Base-by-base conservation (phyloP, 1,140 invertebrate genomes). In the Drosophila oshimai region DNA sequence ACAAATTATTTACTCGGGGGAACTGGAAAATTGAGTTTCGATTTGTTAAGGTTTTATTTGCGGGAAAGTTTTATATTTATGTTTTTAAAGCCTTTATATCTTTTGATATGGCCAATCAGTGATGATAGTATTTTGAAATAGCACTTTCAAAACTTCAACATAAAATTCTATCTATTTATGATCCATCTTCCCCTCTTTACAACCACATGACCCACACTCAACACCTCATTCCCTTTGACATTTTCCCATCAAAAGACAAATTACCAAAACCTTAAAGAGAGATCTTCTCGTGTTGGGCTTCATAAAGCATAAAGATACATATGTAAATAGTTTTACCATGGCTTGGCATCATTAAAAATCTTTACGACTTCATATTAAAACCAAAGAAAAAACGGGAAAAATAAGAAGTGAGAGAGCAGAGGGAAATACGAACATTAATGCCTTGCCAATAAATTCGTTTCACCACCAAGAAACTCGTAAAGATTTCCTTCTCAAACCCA, bases 401-500 rank as follows among this genome's bases (percentile, higher is more conserved):
- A 20, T 51, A 54, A 28, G 42, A 22, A 22, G 39, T 6, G 20
- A 45, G 26, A 55, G 7, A 39, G 26, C 39, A 31, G n/a, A 39
- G 44, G 37, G 26, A 22, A 49, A 67, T 61, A 55, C 51, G 65
- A 79, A 72, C 75, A 86, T 84, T 79, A 79, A 86, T 79, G 74
- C 75, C 67, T 79, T 80, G 80, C 75, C 80, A 86, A 84, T 84
- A 84, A 84, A 84, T 84, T 86, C 80, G 75, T 80, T 61, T 67
- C 71, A 72, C 61, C 78, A 34, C 29, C 62, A 79, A 79, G 34
- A 80, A 55, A 31, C 81, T 76, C 80, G 55, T 84, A 84, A 84
- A 84, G 80, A 84, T 84, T 84, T 84, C 81, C 80, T 86, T 86
- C 80, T 87, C 81, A 86, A 64, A 65, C 67, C 53, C 80, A 80